These are phyloP conservation scores for Alauda arvensis DNA, from an alignment of 2,797 vertebrate genomes.

Conservation along the genomic window DNA sequence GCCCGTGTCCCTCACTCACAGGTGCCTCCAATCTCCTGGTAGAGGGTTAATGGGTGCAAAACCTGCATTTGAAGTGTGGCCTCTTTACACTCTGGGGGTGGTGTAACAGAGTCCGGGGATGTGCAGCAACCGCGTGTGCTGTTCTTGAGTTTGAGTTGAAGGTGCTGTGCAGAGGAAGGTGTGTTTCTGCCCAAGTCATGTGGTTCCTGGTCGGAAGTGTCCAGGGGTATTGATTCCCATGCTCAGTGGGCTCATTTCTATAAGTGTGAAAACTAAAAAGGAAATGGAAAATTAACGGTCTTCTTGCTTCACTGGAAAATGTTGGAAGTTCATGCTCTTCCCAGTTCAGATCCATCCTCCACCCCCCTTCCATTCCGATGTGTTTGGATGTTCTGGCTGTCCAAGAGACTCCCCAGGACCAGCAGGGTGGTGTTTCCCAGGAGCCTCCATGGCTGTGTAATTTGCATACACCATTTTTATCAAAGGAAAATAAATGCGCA, in stretches of 20 bases:
- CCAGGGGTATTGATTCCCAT: neutral
- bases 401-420: constrained; percentile 12
- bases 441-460: constrained; percentile 35
- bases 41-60: neutral
- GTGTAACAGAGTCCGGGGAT: neutral
- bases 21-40: neutral
- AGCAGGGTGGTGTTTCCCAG: constrained; percentile 15
- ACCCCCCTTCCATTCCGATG: neutral
- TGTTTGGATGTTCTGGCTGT: neutral
- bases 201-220: neutral
- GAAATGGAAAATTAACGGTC: neutral
- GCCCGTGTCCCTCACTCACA: neutral
- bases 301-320: neutral
- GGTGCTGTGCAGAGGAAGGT: neutral
- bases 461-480: constrained; percentile 50
- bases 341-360: neutral
- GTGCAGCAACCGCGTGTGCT: neutral
- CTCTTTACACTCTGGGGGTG: neutral
- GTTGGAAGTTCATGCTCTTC: neutral
- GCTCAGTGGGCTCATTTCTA: neutral
- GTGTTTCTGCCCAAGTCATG: neutral
- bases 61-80: neutral
- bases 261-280: neutral
- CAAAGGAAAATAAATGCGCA: constrained; percentile 56
- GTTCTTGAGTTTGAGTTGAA: neutral